Base-by-base conservation (phyloP, 2,113 vertebrate genomes). In the Cephalopholis sonnerati region DNA sequence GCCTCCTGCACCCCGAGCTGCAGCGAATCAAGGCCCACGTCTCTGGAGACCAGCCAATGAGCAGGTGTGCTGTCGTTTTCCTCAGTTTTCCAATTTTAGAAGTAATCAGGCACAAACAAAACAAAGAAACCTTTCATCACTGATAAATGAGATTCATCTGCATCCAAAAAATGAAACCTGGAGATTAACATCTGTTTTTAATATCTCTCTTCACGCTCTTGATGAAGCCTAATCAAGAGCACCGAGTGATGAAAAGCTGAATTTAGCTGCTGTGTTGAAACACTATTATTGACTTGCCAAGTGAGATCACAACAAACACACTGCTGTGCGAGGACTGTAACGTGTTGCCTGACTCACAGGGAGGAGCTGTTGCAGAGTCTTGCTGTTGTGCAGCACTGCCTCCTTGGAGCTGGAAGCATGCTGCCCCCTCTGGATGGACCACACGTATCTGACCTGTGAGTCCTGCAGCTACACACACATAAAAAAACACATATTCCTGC, bases 361-460 rank as follows among this genome's bases (percentile, higher is more conserved):
- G 97, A 98, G 95, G 97, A 97, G 88, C 95, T 98, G 88, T 96
- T 97, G 46, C 97, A 98, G 93, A 96, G 97, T 90, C 96, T 99
- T 62, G 95, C 97, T 59, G 95, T 98, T n/a, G 96, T 98, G 71
- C 97, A 98, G 81, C 97, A 97, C 93, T 97, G 97, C 94, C 94
- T 98, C 64, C 97, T 97, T 74, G 97, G 98, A 82, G 97, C 97
- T 73, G 98, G 97, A 82, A 98, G 96, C 83, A 66, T 98, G 91
- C 92, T 99, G 84, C 96, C 97, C 87, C 96, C 96, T 39, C 89
- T 99, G 75, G 96, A 96, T 93, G 97, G 98, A 92, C 95, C 96
- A 39, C 95, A 91, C 29, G 95, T 97, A 53, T 78, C 96, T 90
- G 96, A 97, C 83, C 94, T 99, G 98, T 98, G 95, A 97, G 98